Evolutionary conservation across 2,888 invertebrate genomes (phyloP).

Genomic region (Eumacrocentrus americanus): DNA sequence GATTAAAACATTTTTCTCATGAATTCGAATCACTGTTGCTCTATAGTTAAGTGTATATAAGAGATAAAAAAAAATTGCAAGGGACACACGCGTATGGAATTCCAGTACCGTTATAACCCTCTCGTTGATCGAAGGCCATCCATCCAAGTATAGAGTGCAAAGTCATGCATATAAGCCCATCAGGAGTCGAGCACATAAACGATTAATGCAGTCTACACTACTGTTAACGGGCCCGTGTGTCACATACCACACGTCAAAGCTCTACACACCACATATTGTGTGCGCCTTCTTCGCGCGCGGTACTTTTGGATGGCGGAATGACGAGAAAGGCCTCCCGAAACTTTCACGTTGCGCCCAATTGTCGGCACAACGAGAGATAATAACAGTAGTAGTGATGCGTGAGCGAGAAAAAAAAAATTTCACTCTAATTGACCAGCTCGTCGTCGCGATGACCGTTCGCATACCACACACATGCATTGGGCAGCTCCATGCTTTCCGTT

Average conservation of each 20-base stretch:
- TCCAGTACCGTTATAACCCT: conserved; percentile 41
- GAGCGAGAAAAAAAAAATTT: conserved; percentile 27
- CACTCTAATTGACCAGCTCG: conserved; percentile 39
- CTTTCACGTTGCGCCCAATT: conserved; percentile 16
- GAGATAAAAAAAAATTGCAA: conserved; percentile 34
- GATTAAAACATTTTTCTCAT: neutral
- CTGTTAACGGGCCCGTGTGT: neutral
- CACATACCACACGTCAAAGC: neutral
- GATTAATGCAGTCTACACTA: neutral
- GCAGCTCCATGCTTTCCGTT: neutral
- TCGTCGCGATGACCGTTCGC: too few relatives aligned
- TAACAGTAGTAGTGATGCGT: neutral
- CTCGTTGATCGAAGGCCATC: conserved; percentile 6
- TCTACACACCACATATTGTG: neutral
- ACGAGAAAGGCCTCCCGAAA: conserved; percentile 9
- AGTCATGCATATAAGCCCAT: neutral
- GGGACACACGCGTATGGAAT: conserved; percentile 34
- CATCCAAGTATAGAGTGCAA: neutral
- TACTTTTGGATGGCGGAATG: too few relatives aligned
- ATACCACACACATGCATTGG: too few relatives aligned
- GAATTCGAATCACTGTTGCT: neutral
- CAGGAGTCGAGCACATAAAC: neutral
- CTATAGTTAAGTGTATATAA: neutral
- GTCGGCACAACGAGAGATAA: neutral
- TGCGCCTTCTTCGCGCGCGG: conserved; percentile 9